Conservation (phyloP, 2,888 invertebrate genomes). For the Scrobipalpa atriplicella region DNA sequence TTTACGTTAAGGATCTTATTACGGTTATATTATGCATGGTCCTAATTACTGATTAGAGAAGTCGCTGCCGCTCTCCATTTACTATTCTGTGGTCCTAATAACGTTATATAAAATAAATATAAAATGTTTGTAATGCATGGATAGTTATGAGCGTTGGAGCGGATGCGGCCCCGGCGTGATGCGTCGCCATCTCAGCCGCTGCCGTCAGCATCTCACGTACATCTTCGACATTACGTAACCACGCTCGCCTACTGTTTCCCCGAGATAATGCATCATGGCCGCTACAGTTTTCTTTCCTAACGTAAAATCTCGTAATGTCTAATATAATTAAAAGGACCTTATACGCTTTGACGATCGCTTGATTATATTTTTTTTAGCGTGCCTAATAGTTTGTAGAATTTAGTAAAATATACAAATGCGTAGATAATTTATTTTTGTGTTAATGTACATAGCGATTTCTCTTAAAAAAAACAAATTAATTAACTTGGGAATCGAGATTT, state of each 20-base stretch:
- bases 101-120: no score
- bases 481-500: constrained; percentile 18
- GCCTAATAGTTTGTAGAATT: no score
- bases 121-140: no score
- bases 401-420: neutral
- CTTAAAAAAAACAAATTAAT: neutral
- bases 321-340: no score
- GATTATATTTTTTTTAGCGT: no score
- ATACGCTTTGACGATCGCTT: no score
- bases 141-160: neutral
- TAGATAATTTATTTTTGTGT: neutral
- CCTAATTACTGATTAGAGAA: no score
- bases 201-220: constrained; percentile 26
- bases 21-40: no score
- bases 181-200: neutral
- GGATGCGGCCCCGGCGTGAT: neutral
- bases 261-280: constrained; percentile 4
- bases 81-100: no score
- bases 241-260: constrained; percentile 27
- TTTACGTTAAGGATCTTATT: no score
- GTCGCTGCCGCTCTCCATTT: no score
- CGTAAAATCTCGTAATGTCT: neutral
- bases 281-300: neutral
- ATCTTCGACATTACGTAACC: constrained; percentile 26
- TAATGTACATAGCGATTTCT: neutral